These are phyloP conservation scores for Metopolophium dirhodum DNA, from an alignment of 1,140 invertebrate species.

Conservation along the genomic window DNA sequence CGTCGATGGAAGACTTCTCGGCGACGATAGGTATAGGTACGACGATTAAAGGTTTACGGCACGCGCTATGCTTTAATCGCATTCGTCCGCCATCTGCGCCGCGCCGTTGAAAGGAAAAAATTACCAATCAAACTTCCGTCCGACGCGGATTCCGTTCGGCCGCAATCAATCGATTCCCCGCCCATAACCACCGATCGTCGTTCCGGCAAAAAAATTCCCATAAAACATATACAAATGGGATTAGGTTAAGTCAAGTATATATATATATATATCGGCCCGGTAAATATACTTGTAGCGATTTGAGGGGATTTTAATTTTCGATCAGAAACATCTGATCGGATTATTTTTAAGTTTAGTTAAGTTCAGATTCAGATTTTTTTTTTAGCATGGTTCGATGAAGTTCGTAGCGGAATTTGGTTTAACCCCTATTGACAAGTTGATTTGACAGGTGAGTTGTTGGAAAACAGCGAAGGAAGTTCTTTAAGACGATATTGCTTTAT, in stretches of 20 bases:
- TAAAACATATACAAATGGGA: background rate
- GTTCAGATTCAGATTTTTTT: background rate
- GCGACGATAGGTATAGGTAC: background rate
- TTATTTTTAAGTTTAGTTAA: conserved; percentile 10
- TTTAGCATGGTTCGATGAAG: background rate
- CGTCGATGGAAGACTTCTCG: background rate
- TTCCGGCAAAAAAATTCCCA: background rate
- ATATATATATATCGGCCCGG: background rate
- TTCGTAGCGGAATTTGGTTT: background rate
- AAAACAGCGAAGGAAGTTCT: background rate
- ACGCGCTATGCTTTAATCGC: background rate
- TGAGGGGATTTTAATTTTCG: background rate
- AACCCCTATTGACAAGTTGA: background rate
- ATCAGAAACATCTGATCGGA: background rate
- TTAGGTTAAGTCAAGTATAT: background rate
- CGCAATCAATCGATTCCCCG: background rate
- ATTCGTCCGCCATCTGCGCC: background rate
- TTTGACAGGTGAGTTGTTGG: background rate
- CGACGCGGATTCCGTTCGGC: background rate
- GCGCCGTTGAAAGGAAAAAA: background rate
- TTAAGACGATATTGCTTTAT: background rate
- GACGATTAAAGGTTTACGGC: background rate
- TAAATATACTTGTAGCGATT: conserved; percentile 8
- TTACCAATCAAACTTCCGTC: background rate
- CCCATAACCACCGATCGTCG: background rate